Base-by-base conservation (phyloP, 1,140 invertebrate genomes). In the Drosophila nigromelanica region DNA sequence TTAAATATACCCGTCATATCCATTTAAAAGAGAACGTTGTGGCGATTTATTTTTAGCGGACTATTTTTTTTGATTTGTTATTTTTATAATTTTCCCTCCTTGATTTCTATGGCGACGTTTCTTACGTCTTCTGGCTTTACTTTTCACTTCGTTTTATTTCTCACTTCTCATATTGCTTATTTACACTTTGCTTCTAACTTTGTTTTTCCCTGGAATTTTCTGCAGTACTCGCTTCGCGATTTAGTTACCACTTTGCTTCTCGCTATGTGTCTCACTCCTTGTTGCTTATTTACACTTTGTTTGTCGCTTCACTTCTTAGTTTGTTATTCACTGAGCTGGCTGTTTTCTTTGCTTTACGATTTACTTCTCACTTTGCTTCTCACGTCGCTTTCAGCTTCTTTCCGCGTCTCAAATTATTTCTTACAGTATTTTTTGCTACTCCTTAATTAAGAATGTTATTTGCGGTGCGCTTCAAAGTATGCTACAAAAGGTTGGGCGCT, bases 381-480 rank as follows among this genome's bases (percentile, higher is more conserved):
- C n/a, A 6, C 5, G 4, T 3, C 12, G 14, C 1, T 15, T 40
- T 10, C 37, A 40, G n/a, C 10, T 12, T 5, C 37, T n/a, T 40
- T 40, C 5, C n/a, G 12, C 45, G 24, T 27, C 45, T 48, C 5
- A 21, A 4, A 5, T 47, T 47, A 1, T 47, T 24, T 47, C 21
- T 50, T n/a, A 21, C 8, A 5, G 1, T 33, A 33, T n/a, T n/a
- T n/a, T n/a, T 11, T 40, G 27, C 4, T n/a, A 18, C 5, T 35
- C 7, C 33, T 8, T 10, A 24, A 24, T 47, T 11, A 5, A 6
- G 5, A 6, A 27, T 5, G 5, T 27, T 27, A 6, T 12, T 8
- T 43, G 24, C 8, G 40, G 12, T 33, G 42, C 43, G 58, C 15
- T 27, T 14, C 14, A 27, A 43, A 58, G 21, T 58, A 58, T 58